Base-by-base conservation (phyloP, 1,140 invertebrate species). In the Drosophila arawakana region DNA sequence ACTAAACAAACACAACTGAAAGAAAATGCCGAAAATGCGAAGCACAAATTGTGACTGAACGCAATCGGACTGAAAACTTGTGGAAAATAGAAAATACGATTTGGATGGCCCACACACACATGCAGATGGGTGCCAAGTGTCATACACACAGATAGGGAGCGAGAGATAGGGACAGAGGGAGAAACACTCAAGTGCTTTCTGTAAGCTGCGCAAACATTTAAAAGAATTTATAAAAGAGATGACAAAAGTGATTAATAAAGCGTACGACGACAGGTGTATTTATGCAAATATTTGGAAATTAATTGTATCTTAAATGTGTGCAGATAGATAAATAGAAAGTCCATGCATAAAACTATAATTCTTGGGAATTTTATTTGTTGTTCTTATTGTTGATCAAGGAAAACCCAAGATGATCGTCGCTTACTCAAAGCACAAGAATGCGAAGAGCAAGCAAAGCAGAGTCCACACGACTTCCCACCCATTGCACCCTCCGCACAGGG, bases 1-100 rank as follows among this genome's bases (percentile, higher is more conserved):
- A 81, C 79, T 82, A 86, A 86, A 86, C 55, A 88, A 82, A 86
- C 70, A 88, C 80, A 88, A 88, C 80, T 88, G 83, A 86, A 82
- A 5, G 69, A 59, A 86, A 59, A 41, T 61, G 49, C 67, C 69
- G 61, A 73, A 46, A 50, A 37, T 57, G 54, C 47, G 70, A 59
- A 21, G 46, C 11, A n/a, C 37, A 15, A 34, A 18, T 47, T 25
- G 10, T 50, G 67, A 8, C 18, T 43, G 80, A 66, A 59, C 60
- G 44, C 62, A 58, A 73, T 47, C 43, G 2, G 55, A 66, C 67
- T 68, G 78, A 78, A 68, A 73, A 68, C 54, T 70, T 74, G 72
- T 86, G 83, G 84, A 89, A 88, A 86, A 89, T 83, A 80, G 89
- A 88, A 88, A 55, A 83, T 88, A 72, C 68, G 58, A 80, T 74